Evolutionary conservation across 2,113 vertebrate species (phyloP).

Genomic region (Diglossa brunneiventris): DNA sequence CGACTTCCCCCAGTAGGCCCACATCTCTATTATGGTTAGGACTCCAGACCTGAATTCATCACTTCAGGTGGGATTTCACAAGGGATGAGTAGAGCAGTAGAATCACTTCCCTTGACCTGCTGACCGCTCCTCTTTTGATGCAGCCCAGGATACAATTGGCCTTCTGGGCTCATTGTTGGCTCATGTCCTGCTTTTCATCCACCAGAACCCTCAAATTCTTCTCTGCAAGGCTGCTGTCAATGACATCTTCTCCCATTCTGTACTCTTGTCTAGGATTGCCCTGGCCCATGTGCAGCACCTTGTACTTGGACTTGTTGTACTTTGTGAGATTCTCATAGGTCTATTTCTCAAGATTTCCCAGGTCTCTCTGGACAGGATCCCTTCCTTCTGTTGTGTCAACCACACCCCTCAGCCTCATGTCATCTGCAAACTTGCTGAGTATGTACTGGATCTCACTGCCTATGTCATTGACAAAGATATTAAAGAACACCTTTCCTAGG

Average conservation of each 20-base stretch:
- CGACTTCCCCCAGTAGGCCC: accelerated
- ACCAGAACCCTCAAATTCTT: background rate
- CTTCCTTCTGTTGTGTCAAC: background rate
- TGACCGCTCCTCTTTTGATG: too few relatives aligned
- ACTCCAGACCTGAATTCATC: background rate
- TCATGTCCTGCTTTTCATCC: background rate
- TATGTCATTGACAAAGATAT: background rate
- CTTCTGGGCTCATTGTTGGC: background rate
- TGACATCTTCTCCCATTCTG: background rate
- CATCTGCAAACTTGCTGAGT: background rate
- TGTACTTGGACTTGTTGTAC: background rate
- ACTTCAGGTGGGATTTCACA: background rate
- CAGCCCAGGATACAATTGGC: background rate
- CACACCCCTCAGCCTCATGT: accelerated
- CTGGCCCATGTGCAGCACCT: background rate
- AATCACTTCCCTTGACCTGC: background rate
- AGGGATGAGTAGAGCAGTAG: accelerated
- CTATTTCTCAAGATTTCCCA: background rate
- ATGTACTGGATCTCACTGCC: background rate
- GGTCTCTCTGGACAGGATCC: background rate
- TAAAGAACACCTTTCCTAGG: background rate
- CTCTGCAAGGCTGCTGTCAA: background rate
- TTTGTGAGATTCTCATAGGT: background rate
- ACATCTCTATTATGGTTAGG: background rate
- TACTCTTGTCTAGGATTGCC: too few relatives aligned